phyloP scores from a whole-genome alignment of 2,888 invertebrate species.

The Eristalis arbustorum region DNA sequence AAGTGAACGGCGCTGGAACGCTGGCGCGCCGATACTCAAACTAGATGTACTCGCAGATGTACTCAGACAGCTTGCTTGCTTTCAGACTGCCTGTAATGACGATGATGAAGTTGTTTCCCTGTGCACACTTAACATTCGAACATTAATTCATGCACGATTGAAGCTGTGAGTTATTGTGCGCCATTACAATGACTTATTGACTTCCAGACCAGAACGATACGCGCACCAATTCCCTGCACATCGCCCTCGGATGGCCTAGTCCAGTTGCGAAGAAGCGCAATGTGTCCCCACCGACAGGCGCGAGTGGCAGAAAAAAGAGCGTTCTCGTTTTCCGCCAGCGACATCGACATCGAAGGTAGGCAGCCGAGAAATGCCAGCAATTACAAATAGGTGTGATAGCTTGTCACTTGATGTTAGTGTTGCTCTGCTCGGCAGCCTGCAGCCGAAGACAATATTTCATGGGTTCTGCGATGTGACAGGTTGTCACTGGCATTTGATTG shows the following conservation, averaged over 20 bases:
- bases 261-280: slow-evolving; percentile 44
- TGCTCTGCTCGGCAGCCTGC: slow-evolving; percentile 19
- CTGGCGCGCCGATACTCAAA: background rate
- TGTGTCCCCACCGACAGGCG: slow-evolving; percentile 35
- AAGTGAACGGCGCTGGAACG: background rate
- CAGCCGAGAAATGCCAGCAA: slow-evolving; percentile 56
- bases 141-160: slow-evolving; percentile 69
- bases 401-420: slow-evolving; percentile 47
- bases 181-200: slow-evolving; percentile 67
- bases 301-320: slow-evolving; percentile 41
- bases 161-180: slow-evolving; percentile 65
- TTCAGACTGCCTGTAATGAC: slow-evolving; percentile 24
- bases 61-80: slow-evolving; percentile 11
- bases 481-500: background rate
- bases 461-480: slow-evolving; percentile 12
- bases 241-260: slow-evolving; percentile 34
- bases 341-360: slow-evolving; percentile 18
- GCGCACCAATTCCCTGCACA: background rate
- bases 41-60: slow-evolving; percentile 7
- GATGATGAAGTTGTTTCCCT: slow-evolving; percentile 68
- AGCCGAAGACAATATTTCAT: slow-evolving; percentile 6
- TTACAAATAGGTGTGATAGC: slow-evolving; percentile 66
- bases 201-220: slow-evolving; percentile 16
- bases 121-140: slow-evolving; percentile 66
- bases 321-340: too few relatives aligned